Conservation (phyloP, 1,140 invertebrate species). For the Hycleus cichorii region DNA sequence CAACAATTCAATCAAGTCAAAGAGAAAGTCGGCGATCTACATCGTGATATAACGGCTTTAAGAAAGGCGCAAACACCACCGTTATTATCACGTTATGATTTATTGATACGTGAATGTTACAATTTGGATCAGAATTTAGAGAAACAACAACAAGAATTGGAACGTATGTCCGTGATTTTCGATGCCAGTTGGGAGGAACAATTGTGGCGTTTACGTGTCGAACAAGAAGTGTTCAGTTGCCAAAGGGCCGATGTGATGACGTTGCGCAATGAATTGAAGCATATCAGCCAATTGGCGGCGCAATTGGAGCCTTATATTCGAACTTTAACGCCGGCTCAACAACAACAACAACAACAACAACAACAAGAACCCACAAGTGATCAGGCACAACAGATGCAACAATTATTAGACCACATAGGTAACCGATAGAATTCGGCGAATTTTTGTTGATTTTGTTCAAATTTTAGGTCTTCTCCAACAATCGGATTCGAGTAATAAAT, state of each 20-base stretch:
- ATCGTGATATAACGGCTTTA: conserved; percentile 50
- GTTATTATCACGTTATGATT: conserved; percentile 49
- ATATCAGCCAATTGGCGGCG: conserved; percentile 54
- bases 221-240: conserved; percentile 53
- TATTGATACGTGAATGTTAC: conserved; percentile 53
- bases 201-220: conserved; percentile 56
- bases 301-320: conserved; percentile 60
- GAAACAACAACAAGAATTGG: conserved; percentile 56
- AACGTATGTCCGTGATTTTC: conserved; percentile 53
- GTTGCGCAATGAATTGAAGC: conserved; percentile 57
- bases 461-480: conserved; percentile 30
- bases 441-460: conserved; percentile 1
- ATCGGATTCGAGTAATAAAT: conserved; percentile 31
- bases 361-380: conserved; percentile 37
- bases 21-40: conserved; percentile 56
- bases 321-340: conserved; percentile 45
- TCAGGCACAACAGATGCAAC: conserved; percentile 30
- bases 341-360: conserved; percentile 37
- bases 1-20: conserved; percentile 55
- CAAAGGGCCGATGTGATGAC: conserved; percentile 61
- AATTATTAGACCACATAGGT: conserved; percentile 50
- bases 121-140: conserved; percentile 56
- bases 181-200: conserved; percentile 63
- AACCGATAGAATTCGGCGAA: too few relatives aligned
- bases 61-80: conserved; percentile 52